A percentile compares a stretch with the other conserved stretches of the same genome.
Conservation (phyloP, 2,888 invertebrate species). For the Orthosia gothica region DNA sequence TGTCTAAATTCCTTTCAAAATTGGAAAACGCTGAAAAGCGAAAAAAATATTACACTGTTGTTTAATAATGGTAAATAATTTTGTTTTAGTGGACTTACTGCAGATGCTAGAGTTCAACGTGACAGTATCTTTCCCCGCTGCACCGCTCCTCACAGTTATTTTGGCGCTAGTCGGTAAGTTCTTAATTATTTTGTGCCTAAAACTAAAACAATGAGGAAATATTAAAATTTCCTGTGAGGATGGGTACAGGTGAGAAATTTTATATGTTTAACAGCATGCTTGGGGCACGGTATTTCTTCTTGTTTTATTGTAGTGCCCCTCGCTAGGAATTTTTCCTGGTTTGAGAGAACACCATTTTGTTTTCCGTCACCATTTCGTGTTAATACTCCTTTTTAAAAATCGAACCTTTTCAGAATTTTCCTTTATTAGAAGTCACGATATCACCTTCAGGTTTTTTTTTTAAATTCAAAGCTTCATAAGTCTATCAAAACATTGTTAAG, state of each 20-base stretch:
- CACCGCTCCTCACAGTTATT: constrained; percentile 99
- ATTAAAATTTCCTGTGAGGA: constrained; percentile 6
- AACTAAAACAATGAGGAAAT: neutral
- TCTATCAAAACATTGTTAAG: constrained; percentile 2
- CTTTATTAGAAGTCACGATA: constrained; percentile 15
- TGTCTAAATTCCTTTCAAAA: neutral
- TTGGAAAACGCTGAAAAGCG: neutral
- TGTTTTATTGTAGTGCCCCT: too few species aligned
- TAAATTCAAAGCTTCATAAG: constrained; percentile 15
- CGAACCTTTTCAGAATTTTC: constrained; percentile 16
- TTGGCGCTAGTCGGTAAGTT: constrained; percentile 99
- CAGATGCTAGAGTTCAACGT: constrained; percentile 99
- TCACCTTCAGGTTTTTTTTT: neutral
- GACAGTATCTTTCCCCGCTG: constrained; percentile 98
- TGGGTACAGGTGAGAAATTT: constrained; percentile 23
- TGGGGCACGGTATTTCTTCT: too few species aligned
- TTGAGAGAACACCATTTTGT: neutral
- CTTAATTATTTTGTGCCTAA: constrained; percentile 20
- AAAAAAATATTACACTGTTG: neutral
- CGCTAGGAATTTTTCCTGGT: neutral
- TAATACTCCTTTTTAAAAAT: neutral
- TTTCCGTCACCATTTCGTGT: neutral
- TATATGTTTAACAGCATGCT: constrained; percentile 4
- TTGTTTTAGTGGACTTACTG: constrained; percentile 97
- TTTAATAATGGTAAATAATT: constrained; percentile 54